Evolutionary conservation across 30 jellyfish, hydroid and myxozoan species (phyloP), one percentile per base, ranked within the genome.

Genomic region (Cassiopea andromeda): DNA sequence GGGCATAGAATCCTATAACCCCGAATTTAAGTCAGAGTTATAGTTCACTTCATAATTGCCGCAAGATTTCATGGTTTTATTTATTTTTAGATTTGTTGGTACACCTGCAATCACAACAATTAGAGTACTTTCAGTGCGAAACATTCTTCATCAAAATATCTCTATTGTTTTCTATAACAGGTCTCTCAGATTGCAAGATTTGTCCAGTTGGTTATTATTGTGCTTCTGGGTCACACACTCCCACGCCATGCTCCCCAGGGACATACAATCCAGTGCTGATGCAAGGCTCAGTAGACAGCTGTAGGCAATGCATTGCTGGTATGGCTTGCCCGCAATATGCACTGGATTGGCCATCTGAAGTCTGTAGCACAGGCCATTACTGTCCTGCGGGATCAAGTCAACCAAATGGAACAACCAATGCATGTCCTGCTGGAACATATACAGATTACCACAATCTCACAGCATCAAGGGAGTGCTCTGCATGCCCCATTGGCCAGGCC

Each of bases 361-460:
- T 72, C 1, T 96, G 99, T 85, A 85, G 95, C 68, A 93, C 99
- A 2, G 99, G 99, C 54, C 92, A 96, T 87, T 96, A 72, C 95
- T 96, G 99, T 77, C 99, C 99, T 2, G 98, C 97, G 16, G 99
- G 99, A 1, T 81, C 98, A 4, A 60, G 70, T 10, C 93, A 73
- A 48, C 98, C 99, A 10, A 92, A 89, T 74, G 99, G 88, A 19
- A 91, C 99, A 1, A 74, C 75, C 1, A 85, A 92, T 74, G 98
- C 99, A 1, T 96, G 99, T 48, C 98, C 98, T 17, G 98, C 99
- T n/a, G 99, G 99, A 38, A 81, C 98, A 12, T 96, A 86, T 81
- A 88, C 98, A 5, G 98, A 96, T 75, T 92, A 54, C 81, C 98
- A 92, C 89, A 92, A 96, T 77, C 75, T 87, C 45, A 96, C 99